Base-by-base conservation (phyloP, 2,113 vertebrate species). In the Salvator merianae region DNA sequence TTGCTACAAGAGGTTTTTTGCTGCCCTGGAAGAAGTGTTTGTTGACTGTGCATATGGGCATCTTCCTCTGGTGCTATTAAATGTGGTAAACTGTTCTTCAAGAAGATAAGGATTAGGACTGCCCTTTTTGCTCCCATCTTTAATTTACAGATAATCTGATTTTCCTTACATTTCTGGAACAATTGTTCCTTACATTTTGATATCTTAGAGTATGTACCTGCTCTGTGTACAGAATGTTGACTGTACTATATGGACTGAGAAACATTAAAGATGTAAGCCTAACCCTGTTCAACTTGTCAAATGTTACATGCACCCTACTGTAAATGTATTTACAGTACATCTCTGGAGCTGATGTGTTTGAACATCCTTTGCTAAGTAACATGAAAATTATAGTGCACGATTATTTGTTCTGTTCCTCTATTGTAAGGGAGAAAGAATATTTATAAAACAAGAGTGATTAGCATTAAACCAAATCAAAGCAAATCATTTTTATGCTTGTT, bases 241-340 rank as follows among this genome's bases (percentile, higher is more conserved):
- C 40, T 72, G 3, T 34, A 16, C 28, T 59, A 20, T 30, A 70
- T 81, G 65, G 43, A 72, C 22, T 40, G 28, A 82, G 34, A 40
- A 22, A 9, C 62, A 8, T 28, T n/a, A 63, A 78, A 26, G 84
- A 22, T 66, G 55, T 88, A 73, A 28, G 2, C 6, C 88, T 89
- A 18, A 47, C 47, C 88, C 91, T 93, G 77, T n/a, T n/a, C 83
- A 83, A 69, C 69, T 77, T 72, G 55, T 74, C 93, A 93, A 93
- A 94, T 28, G 81, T 88, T 10, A n/a, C 53, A 81, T 87, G 53
- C 77, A 84, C 82, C 63, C 69, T 86, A 89, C 88, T 18, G 77
- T 26, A 47, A 59, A 30, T 20, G 75, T 0, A 71, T 86, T 77
- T 82, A n/a, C n/a, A 22, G 47, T 79, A 69, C 76, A 24, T 4